Conservation (phyloP, 2,797 vertebrate genomes). For the Ctenopoma kingsleyae region DNA sequence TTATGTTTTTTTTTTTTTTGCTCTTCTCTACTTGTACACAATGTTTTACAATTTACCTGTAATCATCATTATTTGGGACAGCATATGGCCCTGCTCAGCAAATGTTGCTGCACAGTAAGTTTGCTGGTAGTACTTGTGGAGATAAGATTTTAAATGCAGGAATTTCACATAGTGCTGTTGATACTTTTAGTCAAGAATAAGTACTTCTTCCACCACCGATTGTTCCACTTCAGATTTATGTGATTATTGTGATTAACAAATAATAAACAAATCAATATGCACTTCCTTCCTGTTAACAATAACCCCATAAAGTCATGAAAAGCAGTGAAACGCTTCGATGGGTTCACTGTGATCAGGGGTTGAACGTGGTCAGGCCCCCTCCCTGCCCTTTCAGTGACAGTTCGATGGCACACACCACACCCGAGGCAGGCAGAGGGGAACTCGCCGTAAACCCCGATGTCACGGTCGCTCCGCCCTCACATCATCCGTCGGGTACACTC, state of each 20-base stretch:
- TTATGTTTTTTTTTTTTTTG: too few species aligned
- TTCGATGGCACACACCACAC: constrained; percentile 69
- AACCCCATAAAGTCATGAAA: constrained; percentile 11
- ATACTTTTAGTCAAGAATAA: too few species aligned
- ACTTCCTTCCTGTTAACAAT: background rate
- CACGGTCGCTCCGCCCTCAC: constrained; percentile 79
- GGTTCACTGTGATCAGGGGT: constrained; percentile 34
- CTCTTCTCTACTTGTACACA: too few species aligned
- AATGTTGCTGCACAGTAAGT: background rate
- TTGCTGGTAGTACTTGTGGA: background rate
- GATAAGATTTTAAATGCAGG: too few species aligned
- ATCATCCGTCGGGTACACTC: constrained; percentile 82
- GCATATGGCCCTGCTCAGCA: background rate
- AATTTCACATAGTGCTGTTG: too few species aligned
- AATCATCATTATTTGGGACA: background rate
- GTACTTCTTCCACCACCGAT: constrained; percentile 1
- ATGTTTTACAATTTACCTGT: background rate
- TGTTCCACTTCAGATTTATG: constrained; percentile 24
- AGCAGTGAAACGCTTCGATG: constrained; percentile 3
- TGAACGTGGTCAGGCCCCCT: constrained; percentile 43
- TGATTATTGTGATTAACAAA: background rate
- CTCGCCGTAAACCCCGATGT: constrained; percentile 72
- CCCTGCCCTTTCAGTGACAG: constrained; percentile 54
- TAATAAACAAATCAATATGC: background rate
- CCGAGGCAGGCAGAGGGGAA: constrained; percentile 50